A percentile compares a stretch with the other conserved stretches of the same genome.
Evolutionary conservation across 2,113 vertebrate genomes (phyloP).

Genomic region (Epinephelus fuscoguttatus): DNA sequence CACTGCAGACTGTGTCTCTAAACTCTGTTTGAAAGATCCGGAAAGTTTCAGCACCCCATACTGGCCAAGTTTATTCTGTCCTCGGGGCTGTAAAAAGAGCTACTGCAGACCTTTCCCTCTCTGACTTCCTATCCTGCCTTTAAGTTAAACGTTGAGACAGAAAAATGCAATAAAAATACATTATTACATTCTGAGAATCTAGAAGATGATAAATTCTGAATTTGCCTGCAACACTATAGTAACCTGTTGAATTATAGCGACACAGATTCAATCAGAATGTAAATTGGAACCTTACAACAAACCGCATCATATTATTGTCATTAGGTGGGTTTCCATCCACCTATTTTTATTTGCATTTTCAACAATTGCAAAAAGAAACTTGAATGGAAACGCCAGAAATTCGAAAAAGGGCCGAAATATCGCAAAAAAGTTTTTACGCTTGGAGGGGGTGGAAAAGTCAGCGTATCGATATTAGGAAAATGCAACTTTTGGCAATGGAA

Average conservation of each 20-base stretch:
- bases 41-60: conserved; percentile 1
- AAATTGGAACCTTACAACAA: too few species aligned
- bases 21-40: background rate
- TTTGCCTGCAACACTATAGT: background rate
- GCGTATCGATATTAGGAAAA: too few species aligned
- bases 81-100: background rate
- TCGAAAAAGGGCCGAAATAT: too few species aligned
- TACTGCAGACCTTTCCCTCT: background rate
- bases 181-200: background rate
- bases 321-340: too few species aligned
- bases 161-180: conserved; percentile 2
- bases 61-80: background rate
- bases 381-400: too few species aligned
- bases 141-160: background rate
- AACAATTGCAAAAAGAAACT: too few species aligned
- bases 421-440: too few species aligned
- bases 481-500: too few species aligned
- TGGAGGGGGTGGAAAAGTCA: too few species aligned
- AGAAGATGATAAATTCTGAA: background rate
- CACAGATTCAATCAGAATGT: too few species aligned
- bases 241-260: background rate
- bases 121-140: background rate
- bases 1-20: conserved; percentile 7
- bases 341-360: too few species aligned
- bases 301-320: too few species aligned